Percentiles rank a stretch among this genome's conserved stretches.
phyloP scores from a whole-genome alignment of 2,888 invertebrate species.

The Amphipyra berbera region DNA sequence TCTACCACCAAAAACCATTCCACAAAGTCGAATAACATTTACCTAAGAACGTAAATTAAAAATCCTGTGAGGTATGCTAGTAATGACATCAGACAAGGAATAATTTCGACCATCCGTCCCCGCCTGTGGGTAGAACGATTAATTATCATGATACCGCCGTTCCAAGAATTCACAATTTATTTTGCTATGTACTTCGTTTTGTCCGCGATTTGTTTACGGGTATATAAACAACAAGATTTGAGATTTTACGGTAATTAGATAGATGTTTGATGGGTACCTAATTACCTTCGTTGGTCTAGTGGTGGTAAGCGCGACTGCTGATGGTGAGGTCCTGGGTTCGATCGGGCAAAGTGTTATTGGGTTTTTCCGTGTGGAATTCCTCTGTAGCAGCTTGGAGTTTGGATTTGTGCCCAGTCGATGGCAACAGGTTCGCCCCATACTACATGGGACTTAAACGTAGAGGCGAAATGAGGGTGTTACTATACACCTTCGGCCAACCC shows the following conservation, averaged over 20 bases:
- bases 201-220: background rate
- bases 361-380: too few species aligned
- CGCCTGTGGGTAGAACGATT: slow-evolving; percentile 24
- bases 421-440: too few species aligned
- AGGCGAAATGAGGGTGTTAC: too few species aligned
- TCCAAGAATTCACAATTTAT: slow-evolving; percentile 42
- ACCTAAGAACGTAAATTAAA: slow-evolving; percentile 27
- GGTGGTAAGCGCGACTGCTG: too few species aligned
- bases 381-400: too few species aligned
- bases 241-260: background rate
- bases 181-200: slow-evolving; percentile 6
- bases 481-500: too few species aligned
- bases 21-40: slow-evolving; percentile 10
- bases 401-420: too few species aligned
- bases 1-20: background rate
- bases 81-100: slow-evolving; percentile 50
- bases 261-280: background rate
- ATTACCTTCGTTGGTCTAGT: too few species aligned
- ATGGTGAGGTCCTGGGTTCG: too few species aligned
- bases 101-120: slow-evolving; percentile 44
- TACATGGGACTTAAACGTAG: too few species aligned
- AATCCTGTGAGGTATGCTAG: slow-evolving; percentile 27
- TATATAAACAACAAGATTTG: background rate
- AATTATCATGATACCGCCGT: slow-evolving; percentile 22
- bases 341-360: too few species aligned